phyloP scores from a whole-genome alignment of 2,797 vertebrate genomes.

The Discoglossus pictus region DNA sequence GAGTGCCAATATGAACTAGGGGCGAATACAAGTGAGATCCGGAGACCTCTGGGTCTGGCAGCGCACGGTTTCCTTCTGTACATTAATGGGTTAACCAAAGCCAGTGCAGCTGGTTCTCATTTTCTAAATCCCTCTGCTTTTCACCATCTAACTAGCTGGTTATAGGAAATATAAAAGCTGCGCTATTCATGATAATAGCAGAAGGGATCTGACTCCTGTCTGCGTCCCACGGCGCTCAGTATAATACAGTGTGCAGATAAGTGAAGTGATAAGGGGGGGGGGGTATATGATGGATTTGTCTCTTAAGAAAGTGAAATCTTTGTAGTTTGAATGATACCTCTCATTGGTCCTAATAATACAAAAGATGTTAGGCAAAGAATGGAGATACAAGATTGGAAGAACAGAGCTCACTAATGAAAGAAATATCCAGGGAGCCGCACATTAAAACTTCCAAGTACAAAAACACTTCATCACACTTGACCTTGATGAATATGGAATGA shows the following conservation, averaged over 20 bases:
- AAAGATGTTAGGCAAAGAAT: background rate
- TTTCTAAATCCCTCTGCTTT: slow-evolving; percentile 5
- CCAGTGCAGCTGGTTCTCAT: background rate
- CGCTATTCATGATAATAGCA: background rate
- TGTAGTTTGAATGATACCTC: slow-evolving; percentile 2
- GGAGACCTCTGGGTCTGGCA: too few species aligned
- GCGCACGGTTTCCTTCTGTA: background rate
- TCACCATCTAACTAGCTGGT: slow-evolving; percentile 3
- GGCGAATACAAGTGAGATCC: too few species aligned
- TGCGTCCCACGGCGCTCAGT: background rate
- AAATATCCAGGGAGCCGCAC: background rate
- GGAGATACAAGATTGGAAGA: too few species aligned
- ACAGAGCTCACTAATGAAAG: background rate
- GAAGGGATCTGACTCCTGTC: background rate
- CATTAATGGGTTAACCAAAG: background rate
- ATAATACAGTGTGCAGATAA: slow-evolving; percentile 7
- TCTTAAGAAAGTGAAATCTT: slow-evolving; percentile 10
- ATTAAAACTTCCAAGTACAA: too few species aligned
- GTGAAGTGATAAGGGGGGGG: background rate
- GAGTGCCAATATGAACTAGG: too few species aligned
- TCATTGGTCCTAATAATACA: background rate
- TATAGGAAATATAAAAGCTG: slow-evolving; percentile 3
- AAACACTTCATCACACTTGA: too few species aligned
- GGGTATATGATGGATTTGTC: background rate
- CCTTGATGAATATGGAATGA: too few species aligned